A percentile compares a stretch with the other conserved stretches of the same genome.
These are phyloP conservation scores for Emys orbicularis DNA, from an alignment of 2,797 vertebrate genomes.

Conservation along the genomic window DNA sequence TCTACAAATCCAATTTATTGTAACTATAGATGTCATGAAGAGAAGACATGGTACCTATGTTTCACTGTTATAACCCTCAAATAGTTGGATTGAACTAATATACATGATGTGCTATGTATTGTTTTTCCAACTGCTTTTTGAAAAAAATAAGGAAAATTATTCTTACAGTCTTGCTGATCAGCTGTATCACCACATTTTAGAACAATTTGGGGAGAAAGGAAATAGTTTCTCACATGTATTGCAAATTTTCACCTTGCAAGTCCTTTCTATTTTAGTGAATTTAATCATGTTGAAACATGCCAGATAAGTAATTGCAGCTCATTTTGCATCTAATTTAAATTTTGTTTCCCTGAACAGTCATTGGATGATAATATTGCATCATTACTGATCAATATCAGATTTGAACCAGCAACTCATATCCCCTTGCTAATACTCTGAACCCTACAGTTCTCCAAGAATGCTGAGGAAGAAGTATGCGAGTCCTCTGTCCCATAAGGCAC, in stretches of 20 bases:
- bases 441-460: background rate
- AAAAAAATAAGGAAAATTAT: background rate
- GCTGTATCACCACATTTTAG: background rate
- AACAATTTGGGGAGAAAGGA: background rate
- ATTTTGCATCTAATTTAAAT: background rate
- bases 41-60: background rate
- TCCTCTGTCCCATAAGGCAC: background rate
- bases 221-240: rapidly evolving
- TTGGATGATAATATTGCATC: rapidly evolving
- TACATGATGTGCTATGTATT: background rate
- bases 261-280: background rate
- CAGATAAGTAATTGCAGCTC: background rate
- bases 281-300: rapidly evolving
- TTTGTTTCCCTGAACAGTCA: rapidly evolving
- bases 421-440: background rate
- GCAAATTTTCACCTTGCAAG: background rate
- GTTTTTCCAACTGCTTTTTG: background rate
- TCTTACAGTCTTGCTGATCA: background rate
- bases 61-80: background rate
- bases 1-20: background rate
- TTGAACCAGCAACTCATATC: background rate
- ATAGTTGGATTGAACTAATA: background rate
- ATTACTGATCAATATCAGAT: rapidly evolving
- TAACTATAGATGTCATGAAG: background rate
- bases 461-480: background rate